A percentile compares a stretch with the other conserved stretches of the same genome.
Conservation (phyloP, 2,888 invertebrate species). For the Philhelius pedissequus region DNA sequence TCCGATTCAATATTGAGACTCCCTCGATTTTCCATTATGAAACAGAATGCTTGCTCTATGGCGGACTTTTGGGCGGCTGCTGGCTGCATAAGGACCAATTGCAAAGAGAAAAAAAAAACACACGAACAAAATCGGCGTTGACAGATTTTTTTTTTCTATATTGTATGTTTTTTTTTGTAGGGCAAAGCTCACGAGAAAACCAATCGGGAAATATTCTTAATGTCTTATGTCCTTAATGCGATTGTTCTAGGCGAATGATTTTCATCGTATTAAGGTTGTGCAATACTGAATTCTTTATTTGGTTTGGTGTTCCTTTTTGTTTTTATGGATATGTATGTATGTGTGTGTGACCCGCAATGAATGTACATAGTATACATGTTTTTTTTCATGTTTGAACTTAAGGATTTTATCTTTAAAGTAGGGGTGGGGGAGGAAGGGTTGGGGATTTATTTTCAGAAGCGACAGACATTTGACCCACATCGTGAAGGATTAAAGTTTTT, state of each 20-base stretch:
- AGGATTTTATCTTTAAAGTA: slow-evolving; percentile 1
- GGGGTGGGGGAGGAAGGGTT: slow-evolving; percentile 1
- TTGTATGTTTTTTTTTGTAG: too few relatives aligned
- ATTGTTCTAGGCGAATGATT: slow-evolving; percentile 58
- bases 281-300: slow-evolving; percentile 15
- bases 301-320: neutral
- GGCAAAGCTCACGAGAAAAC: slow-evolving; percentile 37
- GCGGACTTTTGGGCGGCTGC: slow-evolving; percentile 9
- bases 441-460: slow-evolving; percentile 31
- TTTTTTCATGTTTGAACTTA: slow-evolving; percentile 7
- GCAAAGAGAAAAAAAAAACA: neutral
- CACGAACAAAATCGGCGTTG: neutral
- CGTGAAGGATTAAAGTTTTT: slow-evolving; percentile 41
- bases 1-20: slow-evolving; percentile 24
- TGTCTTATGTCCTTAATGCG: slow-evolving; percentile 62
- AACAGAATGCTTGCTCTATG: neutral
- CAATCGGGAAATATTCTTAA: slow-evolving; percentile 54
- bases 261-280: slow-evolving; percentile 40
- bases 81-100: neutral
- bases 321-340: neutral
- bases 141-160: too few relatives aligned
- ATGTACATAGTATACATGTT: neutral
- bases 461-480: slow-evolving; percentile 60
- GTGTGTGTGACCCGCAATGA: neutral
- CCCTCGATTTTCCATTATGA: slow-evolving; percentile 1